Base-by-base conservation (phyloP, 2,888 invertebrate genomes). In the Marronus borbonicus region DNA sequence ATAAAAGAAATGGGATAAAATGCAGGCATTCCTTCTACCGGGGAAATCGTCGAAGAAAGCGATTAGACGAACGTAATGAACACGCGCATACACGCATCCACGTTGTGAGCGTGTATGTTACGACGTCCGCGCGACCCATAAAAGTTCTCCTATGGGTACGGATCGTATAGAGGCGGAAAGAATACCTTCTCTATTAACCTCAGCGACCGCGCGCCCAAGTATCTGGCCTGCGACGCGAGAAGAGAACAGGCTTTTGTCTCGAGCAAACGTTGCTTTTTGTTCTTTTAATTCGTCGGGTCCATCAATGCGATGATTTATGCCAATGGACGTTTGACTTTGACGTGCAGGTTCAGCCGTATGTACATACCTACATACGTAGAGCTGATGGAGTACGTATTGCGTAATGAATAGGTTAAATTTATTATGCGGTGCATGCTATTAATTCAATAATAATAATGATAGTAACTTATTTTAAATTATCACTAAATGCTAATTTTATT, bases 181-280 rank as follows among this genome's bases (percentile, higher is more conserved):
- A 75, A 72, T 77, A 78, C 77, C 78, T 80, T 77, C 79, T 75
- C 81, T 81, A 81, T 81, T 81, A 81, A 81, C 81, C 81, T 81
- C 58, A 70, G 79, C 80, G 81, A 81, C 81, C 81, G 81, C 68
- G 24, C 58, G 76, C 5, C 7, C 7, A 76, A 39, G n/a, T 69
- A 62, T 78, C 28, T 62, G 44, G 60, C 68, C 62, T 70, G 76
- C 74, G 39, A 55, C 44, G 44, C 44, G 44, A 44, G 44, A 44
- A 44, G 44, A 44, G 44, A 44, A 44, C 44, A 12, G 12, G 44
- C 44, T 44, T 44, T 44, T 44, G 44, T 44, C 44, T 44, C 44
- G 44, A 49, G 60, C 31, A 62, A 55, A 31, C 52, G 39, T 52
- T 65, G 5, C n/a, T 76, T 78, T 76, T 76, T 69, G 68, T 70